A percentile compares a stretch with the other conserved stretches of the same genome.
Evolutionary conservation across 2,888 invertebrate species (phyloP).

Genomic region (Aproaerema taeniolella): DNA sequence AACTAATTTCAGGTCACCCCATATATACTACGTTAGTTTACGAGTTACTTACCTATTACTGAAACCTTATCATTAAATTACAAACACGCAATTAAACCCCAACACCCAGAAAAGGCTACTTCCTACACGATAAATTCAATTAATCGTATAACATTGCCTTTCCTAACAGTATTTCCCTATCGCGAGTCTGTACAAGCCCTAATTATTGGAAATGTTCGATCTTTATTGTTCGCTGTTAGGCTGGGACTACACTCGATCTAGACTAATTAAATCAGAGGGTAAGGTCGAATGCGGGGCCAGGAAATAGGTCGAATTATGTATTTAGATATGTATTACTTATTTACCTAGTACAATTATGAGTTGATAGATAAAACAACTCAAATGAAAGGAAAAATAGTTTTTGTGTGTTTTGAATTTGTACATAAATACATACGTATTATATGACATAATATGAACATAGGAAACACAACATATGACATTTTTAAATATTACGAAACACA

Average conservation of each 20-base stretch:
- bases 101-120: conserved; percentile 1
- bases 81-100: neutral
- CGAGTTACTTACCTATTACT: neutral
- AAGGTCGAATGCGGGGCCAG: conserved; percentile 15
- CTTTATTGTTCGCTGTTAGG: conserved; percentile 57
- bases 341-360: neutral
- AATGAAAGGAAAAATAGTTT: neutral
- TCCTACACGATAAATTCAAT: conserved; percentile 19
- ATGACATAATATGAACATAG: too few relatives aligned
- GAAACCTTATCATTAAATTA: neutral
- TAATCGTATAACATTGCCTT: neutral
- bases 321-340: too few relatives aligned
- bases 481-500: too few relatives aligned
- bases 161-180: conserved; percentile 41
- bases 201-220: conserved; percentile 34
- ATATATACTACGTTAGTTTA: neutral
- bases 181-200: conserved; percentile 55
- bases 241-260: conserved; percentile 47
- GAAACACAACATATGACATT: too few relatives aligned
- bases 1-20: too few relatives aligned
- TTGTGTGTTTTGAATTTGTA: too few relatives aligned
- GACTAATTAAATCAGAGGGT: conserved; percentile 57
- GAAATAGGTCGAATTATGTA: too few relatives aligned
- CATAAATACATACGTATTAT: too few relatives aligned
- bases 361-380: neutral